phyloP scores from a whole-genome alignment of 1,140 invertebrate genomes.

The Drosophila dunni region DNA sequence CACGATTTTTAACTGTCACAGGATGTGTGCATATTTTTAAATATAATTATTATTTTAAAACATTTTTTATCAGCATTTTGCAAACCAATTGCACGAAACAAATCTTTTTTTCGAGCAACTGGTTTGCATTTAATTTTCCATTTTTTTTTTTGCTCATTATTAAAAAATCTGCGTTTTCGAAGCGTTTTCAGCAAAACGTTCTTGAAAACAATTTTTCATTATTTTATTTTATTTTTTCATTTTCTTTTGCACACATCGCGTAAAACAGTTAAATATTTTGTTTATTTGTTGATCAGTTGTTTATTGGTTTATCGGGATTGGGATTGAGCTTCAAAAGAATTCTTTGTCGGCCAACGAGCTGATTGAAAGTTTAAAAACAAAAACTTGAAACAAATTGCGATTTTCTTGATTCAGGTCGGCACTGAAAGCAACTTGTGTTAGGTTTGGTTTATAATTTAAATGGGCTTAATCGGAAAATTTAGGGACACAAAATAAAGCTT shows the following conservation, averaged over 20 bases:
- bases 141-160: constrained; percentile 20
- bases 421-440: constrained; percentile 56
- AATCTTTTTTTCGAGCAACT: constrained; percentile 34
- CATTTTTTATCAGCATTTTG: constrained; percentile 2
- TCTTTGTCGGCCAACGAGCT: constrained; percentile 2
- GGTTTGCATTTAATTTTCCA: constrained; percentile 33
- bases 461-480: neutral
- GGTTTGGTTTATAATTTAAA: neutral
- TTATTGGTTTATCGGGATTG: constrained; percentile 15
- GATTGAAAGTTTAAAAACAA: neutral
- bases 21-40: constrained; percentile 11
- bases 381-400: constrained; percentile 50
- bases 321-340: neutral
- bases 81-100: constrained; percentile 34
- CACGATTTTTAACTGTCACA: neutral
- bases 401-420: constrained; percentile 19
- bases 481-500: constrained; percentile 16
- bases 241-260: constrained; percentile 23
- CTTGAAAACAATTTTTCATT: constrained; percentile 10
- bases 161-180: constrained; percentile 4
- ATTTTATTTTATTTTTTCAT: neutral
- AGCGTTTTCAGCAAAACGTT: neutral
- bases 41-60: constrained; percentile 1
- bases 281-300: constrained; percentile 14
- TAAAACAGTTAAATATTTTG: constrained; percentile 20